A percentile compares a stretch with the other conserved stretches of the same genome.
Evolutionary conservation across 2,797 vertebrate species (phyloP).

Genomic region (Lepilemur septentrionalis): DNA sequence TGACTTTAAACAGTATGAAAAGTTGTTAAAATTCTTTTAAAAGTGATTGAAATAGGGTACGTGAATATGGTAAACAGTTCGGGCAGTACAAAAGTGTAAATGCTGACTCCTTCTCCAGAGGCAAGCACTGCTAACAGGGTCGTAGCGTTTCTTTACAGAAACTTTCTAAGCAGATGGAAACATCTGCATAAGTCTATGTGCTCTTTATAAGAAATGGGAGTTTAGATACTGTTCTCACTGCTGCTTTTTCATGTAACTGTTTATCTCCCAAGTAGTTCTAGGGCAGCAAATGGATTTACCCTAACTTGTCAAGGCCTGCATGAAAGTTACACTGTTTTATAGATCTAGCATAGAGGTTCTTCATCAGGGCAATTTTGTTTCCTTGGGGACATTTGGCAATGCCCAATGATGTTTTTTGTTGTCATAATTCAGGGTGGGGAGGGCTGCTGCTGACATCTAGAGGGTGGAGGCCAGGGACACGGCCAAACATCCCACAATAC

Average conservation of each 20-base stretch:
- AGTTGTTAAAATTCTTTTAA: neutral
- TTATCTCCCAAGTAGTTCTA: neutral
- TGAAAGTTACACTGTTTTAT: accelerated
- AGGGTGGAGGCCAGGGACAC: neutral
- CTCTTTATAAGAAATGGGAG: neutral
- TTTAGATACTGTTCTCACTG: neutral
- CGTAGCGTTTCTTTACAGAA: neutral
- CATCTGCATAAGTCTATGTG: accelerated
- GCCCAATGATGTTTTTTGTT: neutral
- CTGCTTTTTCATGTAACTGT: neutral
- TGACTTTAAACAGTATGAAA: neutral
- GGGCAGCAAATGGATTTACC: neutral
- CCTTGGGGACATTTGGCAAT: neutral
- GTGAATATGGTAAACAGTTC: neutral
- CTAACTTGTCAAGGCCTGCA: neutral
- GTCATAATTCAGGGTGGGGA: neutral
- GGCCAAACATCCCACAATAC: accelerated
- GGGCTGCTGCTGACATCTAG: neutral
- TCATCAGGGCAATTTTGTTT: neutral
- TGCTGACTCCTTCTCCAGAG: accelerated
- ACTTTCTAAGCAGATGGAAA: neutral
- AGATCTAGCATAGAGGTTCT: neutral
- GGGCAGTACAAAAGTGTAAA: no score
- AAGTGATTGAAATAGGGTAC: neutral
- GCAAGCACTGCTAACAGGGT: no score